Conservation (phyloP, 2,888 invertebrate genomes). For the Catocala sponsa region DNA sequence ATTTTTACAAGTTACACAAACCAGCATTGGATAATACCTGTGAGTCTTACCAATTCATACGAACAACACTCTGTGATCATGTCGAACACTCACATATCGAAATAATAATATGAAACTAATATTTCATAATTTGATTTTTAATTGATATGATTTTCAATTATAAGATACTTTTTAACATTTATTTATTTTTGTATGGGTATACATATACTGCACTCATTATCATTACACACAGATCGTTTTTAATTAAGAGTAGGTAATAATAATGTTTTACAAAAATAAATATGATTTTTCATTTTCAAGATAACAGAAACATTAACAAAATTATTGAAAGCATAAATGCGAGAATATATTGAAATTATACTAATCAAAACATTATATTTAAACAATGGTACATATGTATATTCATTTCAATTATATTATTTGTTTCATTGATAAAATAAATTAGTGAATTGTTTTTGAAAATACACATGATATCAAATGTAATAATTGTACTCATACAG, state of each 20-base stretch:
- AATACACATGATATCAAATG: too few species aligned
- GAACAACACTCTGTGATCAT: too few species aligned
- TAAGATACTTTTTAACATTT: not conserved
- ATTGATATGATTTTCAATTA: constrained; percentile 1
- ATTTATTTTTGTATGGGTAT: constrained; percentile 1
- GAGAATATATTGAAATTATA: not conserved
- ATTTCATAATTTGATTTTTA: not conserved
- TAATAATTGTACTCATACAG: too few species aligned
- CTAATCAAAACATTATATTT: too few species aligned
- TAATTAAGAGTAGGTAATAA: constrained; percentile 14
- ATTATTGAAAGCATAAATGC: not conserved
- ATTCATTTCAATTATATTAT: too few species aligned
- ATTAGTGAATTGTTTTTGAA: too few species aligned
- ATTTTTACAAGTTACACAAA: not conserved
- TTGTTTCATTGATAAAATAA: too few species aligned
- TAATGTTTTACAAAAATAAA: constrained; percentile 2
- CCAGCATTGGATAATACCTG: not conserved
- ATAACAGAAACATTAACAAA: not conserved
- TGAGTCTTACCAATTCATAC: too few species aligned
- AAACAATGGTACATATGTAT: too few species aligned
- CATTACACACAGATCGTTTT: constrained; percentile 45
- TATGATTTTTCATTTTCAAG: constrained; percentile 10
- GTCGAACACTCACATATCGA: too few species aligned
- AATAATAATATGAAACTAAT: too few species aligned
- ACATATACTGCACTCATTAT: constrained; percentile 15